Evolutionary conservation across 2,888 invertebrate genomes (phyloP), one percentile per base, ranked within the genome.

Genomic region (Cephus pygmeus): DNA sequence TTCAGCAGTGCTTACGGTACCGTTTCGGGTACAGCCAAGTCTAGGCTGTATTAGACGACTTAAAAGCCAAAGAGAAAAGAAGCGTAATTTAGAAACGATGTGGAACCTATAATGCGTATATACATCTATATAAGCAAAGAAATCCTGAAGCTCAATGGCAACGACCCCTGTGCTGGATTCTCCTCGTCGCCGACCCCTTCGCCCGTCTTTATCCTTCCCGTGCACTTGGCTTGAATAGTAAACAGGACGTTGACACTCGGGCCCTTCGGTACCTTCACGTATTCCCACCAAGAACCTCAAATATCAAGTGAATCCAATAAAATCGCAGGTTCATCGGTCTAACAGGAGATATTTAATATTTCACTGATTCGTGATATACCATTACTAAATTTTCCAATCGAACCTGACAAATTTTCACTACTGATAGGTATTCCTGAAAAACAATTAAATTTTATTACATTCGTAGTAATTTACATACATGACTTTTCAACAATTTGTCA

Each of bases 161-260:
- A 88, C 90, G 89, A 89, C 88, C 89, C 87, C 87, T 84, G 82
- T 83, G 83, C 75, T 23, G 74, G 35, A 56, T 12, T 56, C 56
- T 40, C 30, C 56, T 75, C 75, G 78, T 77, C 78, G 71, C 85
- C 85, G 85, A 85, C 86, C 85, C 83, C 85, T 86, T 85, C 87
- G 84, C 83, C 84, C 75, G 83, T 82, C 81, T 23, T 34, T 31
- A 71, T 34, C 74, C 34, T 30, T 79, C 82, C 82, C 82, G 83
- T 86, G 87, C 87, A 88, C 89, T 89, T 88, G 90, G 87, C 87
- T 88, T 88, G 89, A 90, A 90, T 89, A 89, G 87, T 89, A 86
- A 88, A 83, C 87, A 90, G 90, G 90, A 87, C 90, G 87, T 90
- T 90, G 90, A 90, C 90, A 89, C 86, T 83, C n/a, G 79, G 82